A percentile compares a stretch with the other conserved stretches of the same genome.
Conservation (phyloP, 1,140 invertebrate genomes). For the Fopius arisanus region DNA sequence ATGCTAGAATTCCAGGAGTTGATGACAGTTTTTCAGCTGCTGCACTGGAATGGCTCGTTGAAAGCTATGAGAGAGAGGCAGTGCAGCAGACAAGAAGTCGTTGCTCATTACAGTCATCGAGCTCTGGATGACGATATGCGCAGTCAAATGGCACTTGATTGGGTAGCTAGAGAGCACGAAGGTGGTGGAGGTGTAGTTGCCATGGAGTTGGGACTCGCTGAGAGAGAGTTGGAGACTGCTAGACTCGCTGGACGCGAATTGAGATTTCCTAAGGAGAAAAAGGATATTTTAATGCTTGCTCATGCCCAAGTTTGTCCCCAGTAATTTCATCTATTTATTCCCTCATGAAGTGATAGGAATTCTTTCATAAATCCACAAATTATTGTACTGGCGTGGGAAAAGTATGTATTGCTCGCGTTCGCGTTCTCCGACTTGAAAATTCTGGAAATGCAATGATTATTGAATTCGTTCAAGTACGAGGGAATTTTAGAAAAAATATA, state of each 20-base stretch:
- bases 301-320: conserved; percentile 75
- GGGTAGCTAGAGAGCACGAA: conserved; percentile 91
- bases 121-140: conserved; percentile 93
- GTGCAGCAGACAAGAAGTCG: conserved; percentile 93
- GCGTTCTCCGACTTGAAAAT: no score
- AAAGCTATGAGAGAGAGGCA: conserved; percentile 92
- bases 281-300: conserved; percentile 91
- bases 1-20: conserved; percentile 97
- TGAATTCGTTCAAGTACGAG: no score
- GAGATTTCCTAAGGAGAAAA: conserved; percentile 94
- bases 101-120: conserved; percentile 92
- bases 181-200: conserved; percentile 78
- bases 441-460: no score
- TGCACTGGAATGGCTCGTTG: conserved; percentile 95
- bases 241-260: conserved; percentile 88
- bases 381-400: no score
- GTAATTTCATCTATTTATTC: conserved; percentile 38
- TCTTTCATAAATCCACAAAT: no score
- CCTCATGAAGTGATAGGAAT: neutral
- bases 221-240: conserved; percentile 89
- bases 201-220: conserved; percentile 82
- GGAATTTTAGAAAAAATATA: no score
- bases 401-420: no score
- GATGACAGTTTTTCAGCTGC: conserved; percentile 95
- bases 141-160: conserved; percentile 94